Base-by-base conservation (phyloP, 2,113 vertebrate genomes). In the Myanophis thanlyinensis region DNA sequence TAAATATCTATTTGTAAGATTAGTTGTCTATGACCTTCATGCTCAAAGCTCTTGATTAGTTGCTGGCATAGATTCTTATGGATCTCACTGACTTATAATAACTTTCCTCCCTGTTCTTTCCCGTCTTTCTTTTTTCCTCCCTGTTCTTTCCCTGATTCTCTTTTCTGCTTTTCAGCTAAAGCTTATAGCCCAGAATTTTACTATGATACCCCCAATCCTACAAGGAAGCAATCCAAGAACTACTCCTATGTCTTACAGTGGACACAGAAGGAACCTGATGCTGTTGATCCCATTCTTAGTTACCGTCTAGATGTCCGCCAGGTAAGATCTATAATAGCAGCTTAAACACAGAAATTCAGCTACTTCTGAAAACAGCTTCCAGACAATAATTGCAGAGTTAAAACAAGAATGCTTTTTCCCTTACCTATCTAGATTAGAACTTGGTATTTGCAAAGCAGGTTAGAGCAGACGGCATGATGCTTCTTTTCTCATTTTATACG, bases 151-250 rank as follows among this genome's bases (percentile, higher is more conserved):
- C 95, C 92, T 94, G 93, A 92, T 18, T 40, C 27, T 52, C 49
- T 22, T 5, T 4, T 23, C 8, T 40, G 22, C 56, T 56, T 23
- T 96, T 94, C 96, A 99, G 99, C 98, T 94, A 98, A 98, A 95
- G 98, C 99, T 67, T 99, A 98, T 96, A 98, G 97, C 93, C 98
- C 98, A n/a, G 99, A 99, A 95, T 99, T 99, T 98, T 99, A 99
- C 98, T 99, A 98, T 89, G 99, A 99, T 96, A 99, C 99, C 90
- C 99, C 98, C 53, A 99, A 98, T 96, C 99, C 99, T 90, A 99
- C 99, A 92, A 96, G 98, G 92, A 99, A 98, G 96, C 98, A 98
- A 95, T 99, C 98, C 96, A 98, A 98, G 97, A 99, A 99, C 97
- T 99, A 99, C 96, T 99, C 99, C 91, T 99, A 99, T 95, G 92